Percentiles rank a stretch among this genome's conserved stretches.
Conservation (phyloP, 2,797 vertebrate genomes). For the Typhlichthys eigenmanni region DNA sequence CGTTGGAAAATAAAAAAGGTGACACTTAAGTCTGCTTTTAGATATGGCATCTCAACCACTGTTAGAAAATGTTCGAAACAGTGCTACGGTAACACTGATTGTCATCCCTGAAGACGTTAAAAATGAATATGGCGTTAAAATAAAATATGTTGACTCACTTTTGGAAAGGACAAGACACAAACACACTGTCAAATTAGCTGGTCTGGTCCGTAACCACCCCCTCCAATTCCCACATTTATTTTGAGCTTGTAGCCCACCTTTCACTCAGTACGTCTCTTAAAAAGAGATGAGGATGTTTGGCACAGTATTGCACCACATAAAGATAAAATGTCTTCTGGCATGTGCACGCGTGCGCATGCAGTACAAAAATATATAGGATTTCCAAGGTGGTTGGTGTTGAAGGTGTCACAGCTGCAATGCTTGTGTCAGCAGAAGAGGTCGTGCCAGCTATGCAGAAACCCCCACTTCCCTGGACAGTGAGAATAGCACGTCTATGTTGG, state of each 20-base stretch:
- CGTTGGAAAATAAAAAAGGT: too few species aligned
- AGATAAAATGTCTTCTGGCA: neutral
- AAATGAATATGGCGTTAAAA: too few species aligned
- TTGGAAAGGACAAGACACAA: slow-evolving; percentile 45
- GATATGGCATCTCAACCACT: too few species aligned
- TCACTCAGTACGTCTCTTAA: too few species aligned
- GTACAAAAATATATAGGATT: neutral
- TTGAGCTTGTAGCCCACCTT: too few species aligned
- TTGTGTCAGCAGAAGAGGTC: slow-evolving; percentile 21
- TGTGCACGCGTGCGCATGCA: slow-evolving; percentile 14
- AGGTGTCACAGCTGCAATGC: too few species aligned
- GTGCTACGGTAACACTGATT: neutral
- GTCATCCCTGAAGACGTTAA: slow-evolving; percentile 7
- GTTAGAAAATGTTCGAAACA: too few species aligned
- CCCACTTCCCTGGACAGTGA: slow-evolving; percentile 24
- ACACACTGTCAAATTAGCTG: slow-evolving; percentile 29
- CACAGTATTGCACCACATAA: too few species aligned
- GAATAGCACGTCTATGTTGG: slow-evolving; percentile 13
- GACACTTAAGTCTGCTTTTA: too few species aligned
- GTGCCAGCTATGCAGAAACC: slow-evolving; percentile 44
- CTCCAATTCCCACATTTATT: neutral
- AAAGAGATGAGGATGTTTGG: too few species aligned
- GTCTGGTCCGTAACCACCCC: neutral
- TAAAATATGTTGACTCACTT: neutral
- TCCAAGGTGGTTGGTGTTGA: too few species aligned